phyloP scores from a whole-genome alignment of 1,140 invertebrate species.

The Chironomus tepperi region DNA sequence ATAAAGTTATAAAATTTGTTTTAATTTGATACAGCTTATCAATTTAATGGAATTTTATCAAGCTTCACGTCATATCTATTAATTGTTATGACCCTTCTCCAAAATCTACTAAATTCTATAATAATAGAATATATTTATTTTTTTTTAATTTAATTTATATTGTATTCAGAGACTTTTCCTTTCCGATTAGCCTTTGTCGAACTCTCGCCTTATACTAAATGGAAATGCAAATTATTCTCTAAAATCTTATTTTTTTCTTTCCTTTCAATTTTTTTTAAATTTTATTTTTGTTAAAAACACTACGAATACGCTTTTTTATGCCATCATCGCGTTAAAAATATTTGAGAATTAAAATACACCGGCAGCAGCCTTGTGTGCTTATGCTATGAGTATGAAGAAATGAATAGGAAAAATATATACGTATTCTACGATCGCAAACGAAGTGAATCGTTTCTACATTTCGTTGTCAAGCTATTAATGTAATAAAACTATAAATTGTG shows the following conservation, averaged over 20 bases:
- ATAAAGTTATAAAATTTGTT: too few species aligned
- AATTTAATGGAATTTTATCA: too few species aligned
- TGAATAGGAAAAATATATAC: background rate
- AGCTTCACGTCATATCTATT: too few species aligned
- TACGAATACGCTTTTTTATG: conserved; percentile 18
- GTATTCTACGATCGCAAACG: background rate
- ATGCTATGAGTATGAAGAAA: background rate
- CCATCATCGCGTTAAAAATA: conserved; percentile 23
- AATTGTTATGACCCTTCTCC: too few species aligned
- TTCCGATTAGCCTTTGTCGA: background rate
- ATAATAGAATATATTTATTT: too few species aligned
- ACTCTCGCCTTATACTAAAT: conserved; percentile 16
- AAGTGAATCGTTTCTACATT: background rate
- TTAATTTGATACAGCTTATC: too few species aligned
- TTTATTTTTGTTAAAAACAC: background rate
- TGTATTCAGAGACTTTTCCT: background rate
- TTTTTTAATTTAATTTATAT: too few species aligned
- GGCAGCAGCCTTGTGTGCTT: background rate
- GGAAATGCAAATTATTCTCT: background rate
- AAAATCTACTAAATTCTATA: too few species aligned
- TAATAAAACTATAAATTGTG: too few species aligned
- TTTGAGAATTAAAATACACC: conserved; percentile 1
- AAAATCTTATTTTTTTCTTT: background rate
- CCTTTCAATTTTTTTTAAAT: background rate
- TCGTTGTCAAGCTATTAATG: too few species aligned